These are phyloP conservation scores for Protodeltote pygarga DNA, from an alignment of 2,888 invertebrate genomes.

Conservation along the genomic window DNA sequence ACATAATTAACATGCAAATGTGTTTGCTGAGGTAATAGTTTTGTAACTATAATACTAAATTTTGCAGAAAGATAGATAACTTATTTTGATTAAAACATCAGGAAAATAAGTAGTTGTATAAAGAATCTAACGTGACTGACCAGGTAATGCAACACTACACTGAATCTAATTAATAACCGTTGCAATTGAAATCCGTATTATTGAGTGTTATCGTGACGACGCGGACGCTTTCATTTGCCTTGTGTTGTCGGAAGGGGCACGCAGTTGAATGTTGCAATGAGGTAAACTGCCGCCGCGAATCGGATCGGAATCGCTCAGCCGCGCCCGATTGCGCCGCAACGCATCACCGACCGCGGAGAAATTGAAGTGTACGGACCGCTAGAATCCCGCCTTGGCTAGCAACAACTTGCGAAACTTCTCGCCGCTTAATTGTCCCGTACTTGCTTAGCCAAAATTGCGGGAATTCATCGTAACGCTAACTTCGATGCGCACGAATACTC, in stretches of 20 bases:
- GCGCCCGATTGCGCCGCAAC: conserved; percentile 83
- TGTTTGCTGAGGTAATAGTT: conserved; percentile 26
- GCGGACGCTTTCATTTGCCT: conserved; percentile 65
- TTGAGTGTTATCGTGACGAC: conserved; percentile 56
- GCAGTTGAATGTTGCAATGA: conserved; percentile 72
- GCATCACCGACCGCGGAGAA: conserved; percentile 80
- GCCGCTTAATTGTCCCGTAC: conserved; percentile 70
- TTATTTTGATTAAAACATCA: conserved; percentile 20
- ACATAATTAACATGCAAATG: no score
- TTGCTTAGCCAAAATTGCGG: conserved; percentile 62
- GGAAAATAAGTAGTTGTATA: no score
- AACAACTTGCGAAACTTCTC: conserved; percentile 81
- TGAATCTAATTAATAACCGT: conserved; percentile 43
- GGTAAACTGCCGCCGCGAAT: conserved; percentile 72
- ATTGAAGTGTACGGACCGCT: conserved; percentile 80
- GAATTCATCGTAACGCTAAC: conserved; percentile 67
- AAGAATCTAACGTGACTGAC: conserved; percentile 1
- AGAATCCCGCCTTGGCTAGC: conserved; percentile 64
- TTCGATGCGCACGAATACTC: conserved; percentile 68
- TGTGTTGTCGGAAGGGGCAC: conserved; percentile 67
- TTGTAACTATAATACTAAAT: conserved; percentile 15
- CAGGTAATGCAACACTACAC: conserved; percentile 6
- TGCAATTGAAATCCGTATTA: conserved; percentile 50
- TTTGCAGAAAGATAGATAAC: conserved; percentile 20
- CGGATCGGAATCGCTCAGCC: conserved; percentile 81